These are phyloP conservation scores for Eupithecia abbreviata DNA, from an alignment of 2,888 invertebrate species.

Conservation along the genomic window DNA sequence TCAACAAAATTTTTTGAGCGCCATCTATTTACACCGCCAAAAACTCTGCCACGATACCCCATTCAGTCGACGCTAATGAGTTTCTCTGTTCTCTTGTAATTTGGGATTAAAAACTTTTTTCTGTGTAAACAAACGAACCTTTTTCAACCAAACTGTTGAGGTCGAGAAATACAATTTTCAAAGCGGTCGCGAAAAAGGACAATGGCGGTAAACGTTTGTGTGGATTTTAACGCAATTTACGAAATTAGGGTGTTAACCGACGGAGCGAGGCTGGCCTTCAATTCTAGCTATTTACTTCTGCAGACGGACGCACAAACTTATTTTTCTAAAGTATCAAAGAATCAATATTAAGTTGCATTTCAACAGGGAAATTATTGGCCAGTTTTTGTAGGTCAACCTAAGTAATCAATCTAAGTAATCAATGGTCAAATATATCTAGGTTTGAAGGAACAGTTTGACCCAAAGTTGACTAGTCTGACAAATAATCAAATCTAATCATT, in stretches of 20 bases:
- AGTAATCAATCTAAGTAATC: too few species aligned
- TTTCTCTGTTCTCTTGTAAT: conserved; percentile 49
- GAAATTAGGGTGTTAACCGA: conserved; percentile 11
- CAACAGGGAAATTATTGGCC: neutral
- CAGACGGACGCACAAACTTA: neutral
- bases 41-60: neutral
- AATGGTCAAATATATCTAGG: too few species aligned
- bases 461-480: neutral
- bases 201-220: conserved; percentile 29
- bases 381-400: too few species aligned
- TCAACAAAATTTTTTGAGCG: neutral
- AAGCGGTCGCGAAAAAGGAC: conserved; percentile 15
- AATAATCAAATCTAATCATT: neutral
- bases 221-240: conserved; percentile 24
- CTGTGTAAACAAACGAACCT: conserved; percentile 27
- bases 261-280: neutral
- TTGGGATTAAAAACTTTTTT: conserved; percentile 36
- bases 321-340: neutral
- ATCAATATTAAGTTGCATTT: neutral
- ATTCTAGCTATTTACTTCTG: neutral
- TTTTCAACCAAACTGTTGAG: conserved; percentile 14
- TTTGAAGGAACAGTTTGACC: too few species aligned
- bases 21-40: neutral
- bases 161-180: conserved; percentile 24
- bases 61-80: conserved; percentile 59